These are phyloP conservation scores for Tiphia femorata DNA, from an alignment of 2,888 invertebrate species.

Conservation along the genomic window DNA sequence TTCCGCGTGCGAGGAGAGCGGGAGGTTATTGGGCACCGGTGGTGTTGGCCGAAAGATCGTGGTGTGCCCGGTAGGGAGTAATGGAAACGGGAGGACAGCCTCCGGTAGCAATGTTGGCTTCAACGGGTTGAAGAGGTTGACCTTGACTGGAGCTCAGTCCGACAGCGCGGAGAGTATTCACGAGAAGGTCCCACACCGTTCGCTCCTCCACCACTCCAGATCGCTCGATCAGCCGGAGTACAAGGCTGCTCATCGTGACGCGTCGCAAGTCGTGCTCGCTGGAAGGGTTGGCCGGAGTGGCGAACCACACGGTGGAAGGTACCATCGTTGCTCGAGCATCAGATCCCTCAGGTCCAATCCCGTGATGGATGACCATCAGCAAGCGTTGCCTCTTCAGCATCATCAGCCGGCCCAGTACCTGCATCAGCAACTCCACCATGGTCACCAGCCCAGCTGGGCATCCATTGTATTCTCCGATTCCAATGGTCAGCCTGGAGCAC, in stretches of 20 bases:
- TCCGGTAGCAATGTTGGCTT: conserved; percentile 13
- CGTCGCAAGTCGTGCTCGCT: conserved; percentile 16
- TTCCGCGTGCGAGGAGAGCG: conserved; percentile 54
- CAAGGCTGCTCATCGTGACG: no score
- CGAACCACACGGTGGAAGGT: conserved; percentile 29
- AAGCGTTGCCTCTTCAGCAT: conserved; percentile 23
- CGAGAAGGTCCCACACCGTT: conserved; percentile 31
- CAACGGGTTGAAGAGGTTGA: conserved; percentile 41
- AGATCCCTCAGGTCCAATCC: conserved; percentile 56
- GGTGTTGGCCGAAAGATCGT: conserved; percentile 32
- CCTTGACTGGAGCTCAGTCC: conserved; percentile 36
- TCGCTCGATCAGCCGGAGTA: conserved; percentile 18
- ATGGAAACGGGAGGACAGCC: no score
- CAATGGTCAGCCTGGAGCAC: conserved; percentile 71
- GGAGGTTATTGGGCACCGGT: conserved; percentile 37
- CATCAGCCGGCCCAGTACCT: conserved; percentile 32
- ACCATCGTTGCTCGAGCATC: conserved; percentile 59
- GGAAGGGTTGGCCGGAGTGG: conserved; percentile 23
- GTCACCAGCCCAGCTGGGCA: conserved; percentile 57
- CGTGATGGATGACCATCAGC: conserved; percentile 53
- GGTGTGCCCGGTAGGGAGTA: conserved; percentile 27
- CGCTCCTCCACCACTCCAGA: conserved; percentile 16
- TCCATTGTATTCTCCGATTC: conserved; percentile 76
- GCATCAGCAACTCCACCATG: conserved; percentile 30
- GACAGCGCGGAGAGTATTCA: conserved; percentile 55